These are phyloP conservation scores for Sciurus vulgaris DNA, from an alignment of 2,797 vertebrate species.

Conservation along the genomic window DNA sequence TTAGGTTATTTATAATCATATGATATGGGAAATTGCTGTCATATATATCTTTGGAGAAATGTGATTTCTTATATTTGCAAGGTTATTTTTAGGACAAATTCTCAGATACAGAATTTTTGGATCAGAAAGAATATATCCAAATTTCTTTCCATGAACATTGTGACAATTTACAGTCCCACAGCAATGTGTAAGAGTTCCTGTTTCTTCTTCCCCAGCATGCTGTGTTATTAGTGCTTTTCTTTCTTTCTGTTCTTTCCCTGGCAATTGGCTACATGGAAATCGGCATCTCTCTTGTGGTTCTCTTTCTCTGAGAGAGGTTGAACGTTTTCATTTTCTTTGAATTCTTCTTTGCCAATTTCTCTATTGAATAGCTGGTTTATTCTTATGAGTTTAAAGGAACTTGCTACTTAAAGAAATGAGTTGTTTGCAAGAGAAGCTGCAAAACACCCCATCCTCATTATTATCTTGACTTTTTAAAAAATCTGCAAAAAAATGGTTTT, in stretches of 20 bases:
- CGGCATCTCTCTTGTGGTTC: background rate
- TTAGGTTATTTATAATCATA: background rate
- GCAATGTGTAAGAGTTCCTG: background rate
- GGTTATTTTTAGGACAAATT: conserved; percentile 1
- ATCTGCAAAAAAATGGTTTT: background rate
- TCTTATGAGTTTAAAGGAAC: background rate
- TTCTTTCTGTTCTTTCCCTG: background rate
- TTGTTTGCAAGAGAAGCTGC: background rate
- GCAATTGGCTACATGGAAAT: background rate
- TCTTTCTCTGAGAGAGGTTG: background rate
- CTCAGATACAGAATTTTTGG: background rate
- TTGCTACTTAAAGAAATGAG: background rate
- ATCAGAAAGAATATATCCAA: background rate
- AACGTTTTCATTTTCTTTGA: background rate
- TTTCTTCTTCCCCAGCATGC: background rate
- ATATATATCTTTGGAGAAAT: background rate
- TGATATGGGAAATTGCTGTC: background rate
- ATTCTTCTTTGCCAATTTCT: conserved; percentile 16
- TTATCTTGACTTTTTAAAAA: background rate
- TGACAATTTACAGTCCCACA: background rate
- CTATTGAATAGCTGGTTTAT: background rate
- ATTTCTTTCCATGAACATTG: background rate
- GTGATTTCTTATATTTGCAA: background rate
- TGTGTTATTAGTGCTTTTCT: background rate
- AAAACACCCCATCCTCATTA: background rate